phyloP scores from a whole-genome alignment of 2,797 vertebrate genomes.

The Enteromius treurensis region DNA sequence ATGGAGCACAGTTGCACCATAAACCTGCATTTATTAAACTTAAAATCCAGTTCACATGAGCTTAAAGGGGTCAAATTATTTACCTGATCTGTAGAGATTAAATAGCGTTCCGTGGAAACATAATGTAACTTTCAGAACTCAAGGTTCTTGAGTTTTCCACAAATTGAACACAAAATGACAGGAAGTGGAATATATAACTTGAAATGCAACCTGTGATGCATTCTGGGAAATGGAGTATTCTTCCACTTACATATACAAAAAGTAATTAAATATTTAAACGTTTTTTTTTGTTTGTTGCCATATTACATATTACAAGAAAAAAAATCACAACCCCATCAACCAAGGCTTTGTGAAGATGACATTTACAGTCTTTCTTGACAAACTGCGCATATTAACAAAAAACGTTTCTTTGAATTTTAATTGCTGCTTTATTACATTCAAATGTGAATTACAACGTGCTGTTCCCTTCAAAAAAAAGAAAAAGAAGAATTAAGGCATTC shows the following conservation, averaged over 20 bases:
- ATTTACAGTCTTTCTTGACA: not conserved
- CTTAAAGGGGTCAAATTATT: not conserved
- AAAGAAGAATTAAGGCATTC: not conserved
- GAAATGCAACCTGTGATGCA: not conserved
- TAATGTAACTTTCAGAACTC: not conserved
- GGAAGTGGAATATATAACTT: not conserved
- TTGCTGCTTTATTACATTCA: not conserved
- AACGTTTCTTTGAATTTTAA: not conserved
- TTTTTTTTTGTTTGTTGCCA: not conserved
- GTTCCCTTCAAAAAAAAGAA: not conserved
- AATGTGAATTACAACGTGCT: not conserved
- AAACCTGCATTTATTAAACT: constrained; percentile 26
- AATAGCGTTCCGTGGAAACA: not conserved
- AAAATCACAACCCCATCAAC: not conserved
- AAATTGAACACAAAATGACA: not conserved
- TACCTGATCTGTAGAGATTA: constrained; percentile 3
- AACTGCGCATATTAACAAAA: not conserved
- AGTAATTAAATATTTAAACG: not conserved
- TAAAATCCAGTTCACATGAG: not conserved
- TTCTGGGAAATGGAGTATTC: not conserved
- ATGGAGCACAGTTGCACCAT: not conserved
- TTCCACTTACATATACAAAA: not conserved
- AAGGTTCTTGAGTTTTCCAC: not conserved
- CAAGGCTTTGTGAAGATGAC: not conserved
- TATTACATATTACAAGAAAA: too few relatives aligned